Conservation (phyloP, 2,113 vertebrate genomes). For the Tichodroma muraria region DNA sequence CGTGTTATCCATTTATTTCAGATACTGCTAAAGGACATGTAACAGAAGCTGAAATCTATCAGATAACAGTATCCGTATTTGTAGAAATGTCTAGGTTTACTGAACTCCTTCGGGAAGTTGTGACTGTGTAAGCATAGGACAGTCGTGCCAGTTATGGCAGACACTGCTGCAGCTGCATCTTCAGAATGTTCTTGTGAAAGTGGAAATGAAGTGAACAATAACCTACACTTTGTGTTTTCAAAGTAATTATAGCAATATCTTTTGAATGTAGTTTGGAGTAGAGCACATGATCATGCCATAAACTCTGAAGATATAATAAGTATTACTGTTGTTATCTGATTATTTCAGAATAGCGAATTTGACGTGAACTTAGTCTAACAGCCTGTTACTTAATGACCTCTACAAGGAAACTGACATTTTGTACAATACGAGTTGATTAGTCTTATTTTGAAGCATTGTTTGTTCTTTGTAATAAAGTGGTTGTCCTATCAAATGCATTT, state of each 20-base stretch:
- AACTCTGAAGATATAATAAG: constrained; percentile 33
- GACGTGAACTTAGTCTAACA: constrained; percentile 52
- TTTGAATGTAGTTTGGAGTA: constrained; percentile 58
- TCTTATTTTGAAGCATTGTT: constrained; percentile 48
- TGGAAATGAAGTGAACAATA: constrained; percentile 38
- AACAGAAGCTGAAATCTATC: constrained; percentile 2
- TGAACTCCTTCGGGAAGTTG: neutral
- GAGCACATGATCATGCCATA: constrained; percentile 53
- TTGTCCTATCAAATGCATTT: constrained; percentile 8
- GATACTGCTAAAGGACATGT: neutral
- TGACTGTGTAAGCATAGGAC: neutral
- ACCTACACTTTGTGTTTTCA: constrained; percentile 58
- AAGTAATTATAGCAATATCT: constrained; percentile 63
- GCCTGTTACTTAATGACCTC: constrained; percentile 51
- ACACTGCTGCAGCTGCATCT: constrained; percentile 26
- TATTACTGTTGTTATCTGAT: constrained; percentile 47
- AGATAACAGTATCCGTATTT: neutral
- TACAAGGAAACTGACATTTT: constrained; percentile 59
- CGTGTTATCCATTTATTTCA: neutral
- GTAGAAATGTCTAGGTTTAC: constrained; percentile 9
- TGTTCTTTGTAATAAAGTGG: constrained; percentile 70
- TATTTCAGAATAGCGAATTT: constrained; percentile 29
- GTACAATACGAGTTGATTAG: constrained; percentile 38
- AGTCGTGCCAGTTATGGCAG: neutral
- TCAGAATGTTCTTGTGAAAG: constrained; percentile 49